phyloP scores from a whole-genome alignment of 1,140 invertebrate species.

The Saxidomus purpurata region DNA sequence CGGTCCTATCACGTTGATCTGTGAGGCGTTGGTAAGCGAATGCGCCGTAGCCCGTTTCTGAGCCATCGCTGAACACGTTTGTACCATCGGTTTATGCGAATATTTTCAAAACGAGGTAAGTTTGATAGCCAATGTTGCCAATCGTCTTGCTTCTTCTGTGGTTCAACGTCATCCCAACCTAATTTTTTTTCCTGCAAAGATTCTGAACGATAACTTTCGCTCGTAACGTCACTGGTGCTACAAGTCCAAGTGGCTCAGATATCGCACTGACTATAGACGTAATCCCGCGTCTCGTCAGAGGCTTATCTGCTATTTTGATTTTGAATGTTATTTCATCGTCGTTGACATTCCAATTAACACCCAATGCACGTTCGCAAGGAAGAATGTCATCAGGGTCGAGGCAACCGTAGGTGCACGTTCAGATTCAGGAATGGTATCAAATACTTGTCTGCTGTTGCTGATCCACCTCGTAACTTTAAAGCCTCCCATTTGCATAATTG shows the following conservation, averaged over 20 bases:
- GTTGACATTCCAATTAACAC: constrained; percentile 5
- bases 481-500: constrained; percentile 33
- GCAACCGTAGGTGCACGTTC: constrained; percentile 35
- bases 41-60: constrained; percentile 14
- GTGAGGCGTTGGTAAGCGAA: neutral
- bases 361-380: constrained; percentile 40
- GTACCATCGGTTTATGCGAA: neutral
- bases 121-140: constrained; percentile 29
- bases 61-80: constrained; percentile 24
- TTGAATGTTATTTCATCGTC: constrained; percentile 16
- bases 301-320: neutral
- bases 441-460: constrained; percentile 33
- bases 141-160: neutral
- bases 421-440: constrained; percentile 29
- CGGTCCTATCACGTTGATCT: neutral
- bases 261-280: constrained; percentile 25
- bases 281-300: constrained; percentile 20
- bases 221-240: constrained; percentile 34
- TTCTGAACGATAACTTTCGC: neutral
- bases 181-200: neutral
- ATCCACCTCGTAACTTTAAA: constrained; percentile 59
- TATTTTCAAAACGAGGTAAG: neutral
- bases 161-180: constrained; percentile 35
- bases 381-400: constrained; percentile 57
- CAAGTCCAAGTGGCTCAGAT: constrained; percentile 35